Conservation (phyloP, 2,888 invertebrate species). For the Leptinotarsa haldemani region DNA sequence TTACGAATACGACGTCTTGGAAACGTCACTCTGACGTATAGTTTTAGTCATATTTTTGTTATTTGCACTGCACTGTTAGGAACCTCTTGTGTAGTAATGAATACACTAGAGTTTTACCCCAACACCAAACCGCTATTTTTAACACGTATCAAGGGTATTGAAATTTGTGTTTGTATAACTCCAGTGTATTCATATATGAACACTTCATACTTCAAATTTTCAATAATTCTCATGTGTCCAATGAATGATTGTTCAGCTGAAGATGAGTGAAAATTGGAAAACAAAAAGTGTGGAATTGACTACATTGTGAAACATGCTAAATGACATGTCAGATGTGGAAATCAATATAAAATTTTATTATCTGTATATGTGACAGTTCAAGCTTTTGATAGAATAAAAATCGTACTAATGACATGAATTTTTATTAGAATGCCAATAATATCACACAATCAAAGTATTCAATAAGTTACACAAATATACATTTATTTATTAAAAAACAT, state of each 20-base stretch:
- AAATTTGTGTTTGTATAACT: background rate
- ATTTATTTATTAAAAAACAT: slow-evolving; percentile 1
- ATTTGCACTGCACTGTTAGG: background rate
- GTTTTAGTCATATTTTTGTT: background rate
- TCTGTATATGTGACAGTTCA: background rate
- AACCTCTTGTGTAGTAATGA: background rate
- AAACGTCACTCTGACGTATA: slow-evolving; percentile 13
- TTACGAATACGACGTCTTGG: slow-evolving; percentile 11
- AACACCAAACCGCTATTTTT: background rate
- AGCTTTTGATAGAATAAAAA: background rate
- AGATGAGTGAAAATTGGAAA: background rate
- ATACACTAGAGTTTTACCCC: no score
- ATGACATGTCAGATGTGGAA: background rate
- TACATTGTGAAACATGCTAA: slow-evolving; percentile 5
- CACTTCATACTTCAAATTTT: slow-evolving; percentile 3
- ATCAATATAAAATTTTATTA: background rate
- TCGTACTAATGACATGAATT: background rate
- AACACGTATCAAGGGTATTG: background rate
- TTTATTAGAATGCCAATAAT: slow-evolving; percentile 3
- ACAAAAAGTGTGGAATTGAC: background rate
- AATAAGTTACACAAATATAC: background rate
- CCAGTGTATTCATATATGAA: background rate
- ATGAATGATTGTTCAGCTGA: slow-evolving; percentile 9
- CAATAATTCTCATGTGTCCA: background rate
- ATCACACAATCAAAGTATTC: slow-evolving; percentile 5